These are phyloP conservation scores for Rhinolophus ferrumequinum DNA, from an alignment of 2,113 vertebrate genomes.

Conservation along the genomic window DNA sequence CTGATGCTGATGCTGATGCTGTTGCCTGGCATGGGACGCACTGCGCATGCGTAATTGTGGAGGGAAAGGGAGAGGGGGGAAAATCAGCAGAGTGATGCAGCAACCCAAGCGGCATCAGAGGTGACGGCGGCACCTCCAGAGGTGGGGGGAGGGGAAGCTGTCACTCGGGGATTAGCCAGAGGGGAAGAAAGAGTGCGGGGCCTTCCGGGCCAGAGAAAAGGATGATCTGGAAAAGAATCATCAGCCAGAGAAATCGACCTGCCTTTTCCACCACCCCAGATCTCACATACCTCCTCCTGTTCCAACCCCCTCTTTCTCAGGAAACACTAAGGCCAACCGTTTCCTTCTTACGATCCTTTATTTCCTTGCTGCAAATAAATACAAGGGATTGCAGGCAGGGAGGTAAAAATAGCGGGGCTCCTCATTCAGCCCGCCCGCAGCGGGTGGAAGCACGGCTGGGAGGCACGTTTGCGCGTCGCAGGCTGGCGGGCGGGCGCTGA, in stretches of 20 bases:
- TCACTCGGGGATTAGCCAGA: background rate
- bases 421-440: background rate
- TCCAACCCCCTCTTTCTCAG: background rate
- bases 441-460: background rate
- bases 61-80: background rate
- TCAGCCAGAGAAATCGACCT: background rate
- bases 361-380: conserved; percentile 40
- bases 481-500: background rate
- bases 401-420: conserved; percentile 46
- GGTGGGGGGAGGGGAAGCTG: background rate
- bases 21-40: conserved; percentile 13
- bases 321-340: background rate
- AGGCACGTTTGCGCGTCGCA: background rate
- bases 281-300: background rate
- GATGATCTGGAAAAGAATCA: background rate
- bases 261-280: background rate
- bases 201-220: background rate
- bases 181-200: background rate
- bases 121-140: conserved; percentile 45
- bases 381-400: background rate
- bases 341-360: background rate
- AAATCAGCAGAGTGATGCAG: conserved; percentile 74
- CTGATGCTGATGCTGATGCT: conserved; percentile 47
- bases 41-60: conserved; percentile 66
- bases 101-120: conserved; percentile 62